phyloP scores from a whole-genome alignment of 2,113 vertebrate genomes.

The Panthera uncia region DNA sequence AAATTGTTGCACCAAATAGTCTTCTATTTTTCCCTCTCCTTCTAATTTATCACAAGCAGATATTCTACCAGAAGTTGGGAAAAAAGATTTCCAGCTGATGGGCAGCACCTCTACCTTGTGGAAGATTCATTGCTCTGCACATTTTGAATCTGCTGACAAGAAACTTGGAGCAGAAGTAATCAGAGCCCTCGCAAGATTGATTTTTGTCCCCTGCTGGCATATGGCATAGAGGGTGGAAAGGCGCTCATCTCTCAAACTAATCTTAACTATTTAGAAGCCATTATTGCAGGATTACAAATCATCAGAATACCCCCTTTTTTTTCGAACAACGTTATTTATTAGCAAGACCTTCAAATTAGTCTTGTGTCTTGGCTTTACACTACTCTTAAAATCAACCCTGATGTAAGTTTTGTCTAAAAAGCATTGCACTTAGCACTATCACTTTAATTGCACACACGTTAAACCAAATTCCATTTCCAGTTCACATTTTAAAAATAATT shows the following conservation, averaged over 20 bases:
- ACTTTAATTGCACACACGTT: slow-evolving; percentile 66
- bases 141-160: slow-evolving; percentile 90
- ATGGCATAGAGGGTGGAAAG: slow-evolving; percentile 82
- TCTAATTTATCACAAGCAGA: slow-evolving; percentile 85
- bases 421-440: not conserved
- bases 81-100: slow-evolving; percentile 83
- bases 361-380: slow-evolving; percentile 60
- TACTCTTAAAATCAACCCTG: slow-evolving; percentile 58
- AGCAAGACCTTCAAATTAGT: slow-evolving; percentile 77
- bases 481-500: slow-evolving; percentile 82
- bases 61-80: slow-evolving; percentile 83
- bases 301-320: slow-evolving; percentile 76
- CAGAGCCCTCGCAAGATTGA: slow-evolving; percentile 86
- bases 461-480: slow-evolving; percentile 69
- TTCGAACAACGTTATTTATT: slow-evolving; percentile 76
- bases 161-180: slow-evolving; percentile 88
- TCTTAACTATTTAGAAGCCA: slow-evolving; percentile 88
- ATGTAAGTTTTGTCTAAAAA: slow-evolving; percentile 54
- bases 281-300: slow-evolving; percentile 85
- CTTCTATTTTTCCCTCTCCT: slow-evolving; percentile 77
- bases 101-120: slow-evolving; percentile 84
- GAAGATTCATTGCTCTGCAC: slow-evolving; percentile 87
- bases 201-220: slow-evolving; percentile 86
- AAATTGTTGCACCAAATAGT: slow-evolving; percentile 82
- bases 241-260: slow-evolving; percentile 86